Percentiles rank a stretch among this genome's conserved stretches.
Conservation (phyloP, 1,140 invertebrate genomes). For the Lethrus apterus region DNA sequence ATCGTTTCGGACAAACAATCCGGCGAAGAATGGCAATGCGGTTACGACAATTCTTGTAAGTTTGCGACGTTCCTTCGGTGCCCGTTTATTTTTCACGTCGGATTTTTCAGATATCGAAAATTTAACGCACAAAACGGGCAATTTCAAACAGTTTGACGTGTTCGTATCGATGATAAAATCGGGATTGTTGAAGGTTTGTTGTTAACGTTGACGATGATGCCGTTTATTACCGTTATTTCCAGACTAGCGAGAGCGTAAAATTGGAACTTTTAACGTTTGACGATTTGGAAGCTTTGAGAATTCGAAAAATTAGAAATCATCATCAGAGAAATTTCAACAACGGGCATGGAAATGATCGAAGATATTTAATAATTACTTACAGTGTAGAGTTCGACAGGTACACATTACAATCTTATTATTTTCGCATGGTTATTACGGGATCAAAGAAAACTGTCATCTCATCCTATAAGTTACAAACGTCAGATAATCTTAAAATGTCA, state of each 20-base stretch:
- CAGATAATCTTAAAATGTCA: too few species aligned
- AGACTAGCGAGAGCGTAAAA: constrained; percentile 29
- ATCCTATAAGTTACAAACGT: too few species aligned
- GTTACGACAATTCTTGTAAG: constrained; percentile 44
- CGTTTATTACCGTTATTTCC: constrained; percentile 12
- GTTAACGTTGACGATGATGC: not conserved
- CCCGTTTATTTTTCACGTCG: constrained; percentile 6
- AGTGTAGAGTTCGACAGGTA: constrained; percentile 31
- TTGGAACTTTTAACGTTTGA: constrained; percentile 32
- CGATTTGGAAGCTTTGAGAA: constrained; percentile 27
- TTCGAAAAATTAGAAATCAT: constrained; percentile 21
- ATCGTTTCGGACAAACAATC: constrained; percentile 45
- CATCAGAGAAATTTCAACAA: constrained; percentile 17
- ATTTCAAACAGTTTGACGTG: constrained; percentile 47
- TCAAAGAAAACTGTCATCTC: too few species aligned
- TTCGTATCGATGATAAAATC: constrained; percentile 48
- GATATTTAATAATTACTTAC: constrained; percentile 31
- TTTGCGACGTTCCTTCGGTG: constrained; percentile 8
- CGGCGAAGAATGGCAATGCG: constrained; percentile 48
- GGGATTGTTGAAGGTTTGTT: constrained; percentile 45
- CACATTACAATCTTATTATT: too few species aligned
- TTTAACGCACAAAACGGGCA: constrained; percentile 47
- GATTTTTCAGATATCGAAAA: constrained; percentile 46
- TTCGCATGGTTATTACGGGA: too few species aligned
- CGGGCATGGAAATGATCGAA: constrained; percentile 19